phyloP scores from a whole-genome alignment of 1,140 invertebrate genomes.

The Drosophila punjabiensis region DNA sequence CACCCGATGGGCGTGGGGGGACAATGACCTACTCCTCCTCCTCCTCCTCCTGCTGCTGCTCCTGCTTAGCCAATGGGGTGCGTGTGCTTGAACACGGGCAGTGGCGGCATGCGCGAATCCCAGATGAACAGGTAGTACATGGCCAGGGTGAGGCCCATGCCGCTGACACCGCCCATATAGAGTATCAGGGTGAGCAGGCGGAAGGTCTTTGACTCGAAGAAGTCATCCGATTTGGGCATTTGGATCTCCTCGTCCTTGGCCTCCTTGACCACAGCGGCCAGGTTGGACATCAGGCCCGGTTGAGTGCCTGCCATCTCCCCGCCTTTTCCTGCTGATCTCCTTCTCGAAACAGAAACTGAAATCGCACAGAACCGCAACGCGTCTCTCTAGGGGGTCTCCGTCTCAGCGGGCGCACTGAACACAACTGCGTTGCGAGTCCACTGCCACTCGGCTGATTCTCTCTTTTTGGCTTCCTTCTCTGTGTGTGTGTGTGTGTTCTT shows the following conservation, averaged over 20 bases:
- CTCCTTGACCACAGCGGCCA: conserved; percentile 71
- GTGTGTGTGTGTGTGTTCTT: conserved; percentile 11
- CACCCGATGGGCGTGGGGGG: too few relatives aligned
- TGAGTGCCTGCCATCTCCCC: conserved; percentile 8
- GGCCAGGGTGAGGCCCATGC: conserved; percentile 75
- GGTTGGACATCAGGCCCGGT: conserved; percentile 25
- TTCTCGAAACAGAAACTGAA: neutral
- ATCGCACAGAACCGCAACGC: conserved; percentile 4
- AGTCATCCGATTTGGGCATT: conserved; percentile 76
- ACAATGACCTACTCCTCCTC: neutral
- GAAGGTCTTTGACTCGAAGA: conserved; percentile 80
- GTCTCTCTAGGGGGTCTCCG: conserved; percentile 29
- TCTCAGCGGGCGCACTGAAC: conserved; percentile 60
- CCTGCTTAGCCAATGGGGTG: conserved; percentile 79
- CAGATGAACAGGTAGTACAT: conserved; percentile 83
- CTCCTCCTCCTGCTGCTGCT: too few relatives aligned
- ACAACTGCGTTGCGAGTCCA: conserved; percentile 27
- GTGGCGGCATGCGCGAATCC: conserved; percentile 81
- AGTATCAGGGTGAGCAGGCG: conserved; percentile 69
- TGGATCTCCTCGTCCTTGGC: conserved; percentile 77
- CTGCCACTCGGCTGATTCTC: conserved; percentile 13
- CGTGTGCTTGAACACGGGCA: conserved; percentile 81
- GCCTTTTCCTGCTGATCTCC: neutral
- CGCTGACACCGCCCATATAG: conserved; percentile 79
- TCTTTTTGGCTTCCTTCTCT: neutral